These are phyloP conservation scores for Syrmaticus mikado DNA, from an alignment of 2,113 vertebrate species.

Conservation along the genomic window DNA sequence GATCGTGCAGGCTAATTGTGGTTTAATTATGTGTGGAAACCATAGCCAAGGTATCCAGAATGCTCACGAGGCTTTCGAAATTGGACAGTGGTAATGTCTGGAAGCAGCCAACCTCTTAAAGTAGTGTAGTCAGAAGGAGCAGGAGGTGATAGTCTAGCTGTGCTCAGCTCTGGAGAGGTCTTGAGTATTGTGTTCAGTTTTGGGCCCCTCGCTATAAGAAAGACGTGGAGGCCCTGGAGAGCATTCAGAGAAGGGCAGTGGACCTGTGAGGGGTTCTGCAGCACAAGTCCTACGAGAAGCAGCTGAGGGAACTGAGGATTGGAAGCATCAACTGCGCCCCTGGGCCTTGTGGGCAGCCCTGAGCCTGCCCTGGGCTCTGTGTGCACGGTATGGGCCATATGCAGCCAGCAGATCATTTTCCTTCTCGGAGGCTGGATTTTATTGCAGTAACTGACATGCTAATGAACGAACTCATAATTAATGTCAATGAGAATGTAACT, in stretches of 20 bases:
- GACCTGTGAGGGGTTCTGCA: too few species aligned
- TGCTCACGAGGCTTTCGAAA: not conserved
- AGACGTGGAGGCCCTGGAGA: too few species aligned
- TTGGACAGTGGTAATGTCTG: not conserved
- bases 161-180: too few species aligned
- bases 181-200: too few species aligned
- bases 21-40: not conserved
- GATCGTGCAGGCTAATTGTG: not conserved
- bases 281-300: too few species aligned
- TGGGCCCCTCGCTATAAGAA: too few species aligned
- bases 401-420: not conserved
- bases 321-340: not conserved
- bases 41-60: not conserved
- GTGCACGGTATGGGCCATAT: not conserved
- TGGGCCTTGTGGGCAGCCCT: not conserved
- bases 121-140: too few species aligned
- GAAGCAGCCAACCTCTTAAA: not conserved
- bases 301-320: not conserved
- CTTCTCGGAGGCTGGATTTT: not conserved
- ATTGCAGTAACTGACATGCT: not conserved
- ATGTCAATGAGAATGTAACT: not conserved
- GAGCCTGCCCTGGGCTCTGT: accelerated
- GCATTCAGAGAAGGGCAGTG: too few species aligned
- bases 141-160: too few species aligned
- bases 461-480: slow-evolving; percentile 40